These are phyloP conservation scores for Caenorhabditis latens DNA, from an alignment of 1,140 invertebrate species.

Conservation along the genomic window DNA sequence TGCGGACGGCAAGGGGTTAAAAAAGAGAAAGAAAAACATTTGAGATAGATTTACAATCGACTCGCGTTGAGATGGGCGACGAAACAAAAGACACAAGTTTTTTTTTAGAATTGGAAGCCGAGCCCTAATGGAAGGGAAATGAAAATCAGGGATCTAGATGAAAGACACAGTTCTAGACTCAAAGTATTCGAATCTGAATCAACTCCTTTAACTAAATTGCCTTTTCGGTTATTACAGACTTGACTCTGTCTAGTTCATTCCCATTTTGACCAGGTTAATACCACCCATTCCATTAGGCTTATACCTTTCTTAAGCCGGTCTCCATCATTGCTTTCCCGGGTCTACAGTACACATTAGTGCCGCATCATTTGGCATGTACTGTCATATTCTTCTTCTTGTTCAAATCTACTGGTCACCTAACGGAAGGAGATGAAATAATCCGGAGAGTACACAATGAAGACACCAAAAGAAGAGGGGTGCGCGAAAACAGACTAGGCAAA, in stretches of 20 bases:
- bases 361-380: slow-evolving; percentile 44
- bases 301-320: slow-evolving; percentile 3
- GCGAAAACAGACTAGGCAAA: slow-evolving; percentile 14
- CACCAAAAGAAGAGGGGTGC: not conserved
- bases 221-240: too few relatives aligned
- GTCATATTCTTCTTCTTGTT: slow-evolving; percentile 32
- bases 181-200: too few relatives aligned
- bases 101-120: too few relatives aligned
- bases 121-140: too few relatives aligned
- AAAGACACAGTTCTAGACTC: too few relatives aligned
- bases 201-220: too few relatives aligned
- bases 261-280: not conserved
- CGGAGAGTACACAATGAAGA: slow-evolving; percentile 36
- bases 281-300: slow-evolving; percentile 28
- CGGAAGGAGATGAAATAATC: slow-evolving; percentile 17
- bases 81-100: not conserved
- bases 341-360: slow-evolving; percentile 18
- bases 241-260: too few relatives aligned
- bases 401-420: slow-evolving; percentile 2
- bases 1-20: too few relatives aligned
- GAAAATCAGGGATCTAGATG: too few relatives aligned
- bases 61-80: not conserved
- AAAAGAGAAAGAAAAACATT: slow-evolving; percentile 1
- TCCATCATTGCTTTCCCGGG: not conserved
- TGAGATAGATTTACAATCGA: slow-evolving; percentile 21